phyloP scores from a whole-genome alignment of 2,888 invertebrate genomes.

The Archaeoteleia sp. region DNA sequence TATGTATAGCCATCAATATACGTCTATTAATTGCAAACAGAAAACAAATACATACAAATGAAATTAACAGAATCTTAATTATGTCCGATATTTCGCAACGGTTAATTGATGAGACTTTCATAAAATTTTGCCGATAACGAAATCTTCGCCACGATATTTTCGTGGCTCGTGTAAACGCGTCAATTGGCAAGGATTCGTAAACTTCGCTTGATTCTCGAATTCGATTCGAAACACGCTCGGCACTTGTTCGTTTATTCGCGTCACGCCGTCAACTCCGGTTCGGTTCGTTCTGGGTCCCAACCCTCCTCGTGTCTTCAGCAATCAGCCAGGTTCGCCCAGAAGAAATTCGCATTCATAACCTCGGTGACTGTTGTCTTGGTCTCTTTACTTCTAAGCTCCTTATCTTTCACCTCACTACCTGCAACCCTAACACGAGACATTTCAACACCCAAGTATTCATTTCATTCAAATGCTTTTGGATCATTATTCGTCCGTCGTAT shows the following conservation, averaged over 20 bases:
- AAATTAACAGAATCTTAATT: constrained; percentile 41
- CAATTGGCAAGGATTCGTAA: constrained; percentile 46
- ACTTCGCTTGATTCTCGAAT: constrained; percentile 52
- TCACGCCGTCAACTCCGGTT: constrained; percentile 64
- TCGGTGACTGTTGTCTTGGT: constrained; percentile 55
- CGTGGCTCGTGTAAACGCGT: constrained; percentile 51
- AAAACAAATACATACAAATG: constrained; percentile 36
- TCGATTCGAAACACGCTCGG: constrained; percentile 67
- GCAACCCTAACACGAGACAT: constrained; percentile 38
- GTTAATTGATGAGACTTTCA: constrained; percentile 47
- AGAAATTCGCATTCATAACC: constrained; percentile 72
- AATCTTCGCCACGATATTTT: constrained; percentile 45
- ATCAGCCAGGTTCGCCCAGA: constrained; percentile 61
- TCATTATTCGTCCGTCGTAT: too few species aligned
- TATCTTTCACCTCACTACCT: constrained; percentile 40
- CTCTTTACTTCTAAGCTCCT: constrained; percentile 42
- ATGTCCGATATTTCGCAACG: constrained; percentile 18
- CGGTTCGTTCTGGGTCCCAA: constrained; percentile 53
- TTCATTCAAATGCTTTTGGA: constrained; percentile 43
- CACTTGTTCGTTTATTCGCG: constrained; percentile 68
- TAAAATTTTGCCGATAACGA: constrained; percentile 36
- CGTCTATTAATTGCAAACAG: too few species aligned
- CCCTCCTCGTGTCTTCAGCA: constrained; percentile 59
- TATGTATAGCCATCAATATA: too few species aligned
- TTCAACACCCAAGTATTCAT: constrained; percentile 65